These are phyloP conservation scores for Campylomormyrus numenius DNA, from an alignment of 2,113 vertebrate genomes.

Conservation along the genomic window DNA sequence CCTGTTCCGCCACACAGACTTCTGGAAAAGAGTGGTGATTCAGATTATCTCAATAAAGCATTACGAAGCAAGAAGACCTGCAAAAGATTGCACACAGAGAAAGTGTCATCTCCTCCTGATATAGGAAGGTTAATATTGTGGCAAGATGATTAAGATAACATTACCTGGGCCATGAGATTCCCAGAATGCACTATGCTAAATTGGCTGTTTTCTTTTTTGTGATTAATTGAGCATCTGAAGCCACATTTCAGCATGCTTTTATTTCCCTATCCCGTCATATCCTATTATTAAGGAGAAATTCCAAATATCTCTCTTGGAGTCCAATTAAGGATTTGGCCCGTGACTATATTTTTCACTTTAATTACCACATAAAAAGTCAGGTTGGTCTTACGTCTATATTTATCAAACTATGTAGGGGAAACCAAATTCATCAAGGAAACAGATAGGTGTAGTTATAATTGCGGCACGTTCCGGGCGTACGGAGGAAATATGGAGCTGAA, in stretches of 20 bases:
- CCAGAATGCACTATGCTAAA: slow-evolving; percentile 96
- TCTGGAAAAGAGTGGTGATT: slow-evolving; percentile 35
- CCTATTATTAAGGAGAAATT: slow-evolving; percentile 99
- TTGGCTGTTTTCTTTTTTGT: slow-evolving; percentile 92
- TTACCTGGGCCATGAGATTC: slow-evolving; percentile 90
- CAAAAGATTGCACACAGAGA: slow-evolving; percentile 50
- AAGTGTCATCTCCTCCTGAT: slow-evolving; percentile 39
- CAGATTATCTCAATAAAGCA: slow-evolving; percentile 43
- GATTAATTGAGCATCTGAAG: slow-evolving; percentile 93
- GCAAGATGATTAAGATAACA: slow-evolving; percentile 98
- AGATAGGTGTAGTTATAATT: slow-evolving; percentile 91
- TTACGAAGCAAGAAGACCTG: slow-evolving; percentile 42
- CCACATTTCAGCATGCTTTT: slow-evolving; percentile 96
- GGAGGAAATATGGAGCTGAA: slow-evolving; percentile 77
- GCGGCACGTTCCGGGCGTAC: slow-evolving; percentile 68
- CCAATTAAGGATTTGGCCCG: slow-evolving; percentile 99
- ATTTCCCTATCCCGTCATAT: slow-evolving; percentile 98
- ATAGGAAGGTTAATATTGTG: slow-evolving; percentile 67
- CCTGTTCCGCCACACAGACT: not conserved
- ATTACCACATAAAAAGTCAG: slow-evolving; percentile 96
- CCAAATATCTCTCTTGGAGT: slow-evolving; percentile 99
- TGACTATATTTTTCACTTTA: slow-evolving; percentile 99
- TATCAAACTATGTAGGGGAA: slow-evolving; percentile 90
- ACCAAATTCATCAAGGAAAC: slow-evolving; percentile 96
- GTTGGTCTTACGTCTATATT: slow-evolving; percentile 96